Evolutionary conservation across 2,113 vertebrate genomes (phyloP), one percentile per base, ranked within the genome.

Genomic region (Galeopterus variegatus): DNA sequence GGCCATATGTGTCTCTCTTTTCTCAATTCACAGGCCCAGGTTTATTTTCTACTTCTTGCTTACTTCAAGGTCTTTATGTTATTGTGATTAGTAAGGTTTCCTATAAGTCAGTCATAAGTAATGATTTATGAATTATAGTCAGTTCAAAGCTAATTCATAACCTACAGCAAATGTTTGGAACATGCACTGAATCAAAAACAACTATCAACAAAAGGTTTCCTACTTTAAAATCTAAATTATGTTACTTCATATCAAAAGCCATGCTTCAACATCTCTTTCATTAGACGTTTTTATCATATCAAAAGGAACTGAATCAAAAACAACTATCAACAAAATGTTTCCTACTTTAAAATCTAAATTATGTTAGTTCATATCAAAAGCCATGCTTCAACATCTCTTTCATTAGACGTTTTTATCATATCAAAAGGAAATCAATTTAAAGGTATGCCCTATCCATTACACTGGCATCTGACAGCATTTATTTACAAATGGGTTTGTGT

Each of bases 31-130:
- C 60, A 93, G 54, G 36, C 41, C 85, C 91, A 26, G 1, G 95
- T 97, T 97, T 67, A 97, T 96, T 98, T 98, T 98, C 96, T 98
- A 94, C 81, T 97, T 98, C 83, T 96, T 97, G 93, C 94, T 98
- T 91, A 90, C 79, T 96, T 96, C 95, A 98, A 98, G 93, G 95
- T 98, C 97, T 95, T 96, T 97, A 81, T 96, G 69, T 83, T 97
- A 93, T 88, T 17, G 23, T 95, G 95, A 98, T 98, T 98, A 98
- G 98, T 98, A 96, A 98, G 96, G 97, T 98, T 98, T 97, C 83
- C 95, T 90, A 98, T 97, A 98, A 98, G 97, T 98, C 96, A 98
- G 91, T 92, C 93, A 95, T 97, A 98, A 98, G 93, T 96, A 97
- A 98, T 91, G 48, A 94, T 96, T 97, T 97, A 98, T 97, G 97